phyloP scores from a whole-genome alignment of 2,888 invertebrate species.

The Amblyjoppa fuscipennis region DNA sequence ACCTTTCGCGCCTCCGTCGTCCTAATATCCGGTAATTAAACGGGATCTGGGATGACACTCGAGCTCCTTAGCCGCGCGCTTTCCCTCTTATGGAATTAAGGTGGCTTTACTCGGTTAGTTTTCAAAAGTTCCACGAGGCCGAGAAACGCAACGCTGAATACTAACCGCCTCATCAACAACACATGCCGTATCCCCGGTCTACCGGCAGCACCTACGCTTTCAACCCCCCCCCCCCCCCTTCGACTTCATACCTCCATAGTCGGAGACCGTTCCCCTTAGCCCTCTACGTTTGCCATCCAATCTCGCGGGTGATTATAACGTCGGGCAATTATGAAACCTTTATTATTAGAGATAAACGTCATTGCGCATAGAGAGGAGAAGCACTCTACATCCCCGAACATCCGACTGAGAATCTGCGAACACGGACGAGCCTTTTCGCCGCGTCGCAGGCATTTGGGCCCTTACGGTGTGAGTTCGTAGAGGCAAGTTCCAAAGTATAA shows the following conservation, averaged over 20 bases:
- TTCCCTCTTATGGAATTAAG: constrained; percentile 84
- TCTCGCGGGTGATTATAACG: constrained; percentile 81
- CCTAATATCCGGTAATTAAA: constrained; percentile 84
- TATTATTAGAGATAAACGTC: constrained; percentile 71
- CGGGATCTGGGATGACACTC: constrained; percentile 82
- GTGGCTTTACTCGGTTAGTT: constrained; percentile 83
- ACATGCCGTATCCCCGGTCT: constrained; percentile 81
- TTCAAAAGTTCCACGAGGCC: constrained; percentile 81
- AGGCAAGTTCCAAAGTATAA: constrained; percentile 28
- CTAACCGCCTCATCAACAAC: constrained; percentile 85
- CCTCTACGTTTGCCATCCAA: constrained; percentile 75
- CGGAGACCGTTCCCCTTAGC: constrained; percentile 63
- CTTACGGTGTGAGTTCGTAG: background rate
- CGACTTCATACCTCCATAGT: constrained; percentile 39
- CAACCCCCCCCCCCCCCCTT: constrained; percentile 48
- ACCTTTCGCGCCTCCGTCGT: constrained; percentile 66
- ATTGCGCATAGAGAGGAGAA: constrained; percentile 56
- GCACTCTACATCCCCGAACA: constrained; percentile 32
- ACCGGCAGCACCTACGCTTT: constrained; percentile 67
- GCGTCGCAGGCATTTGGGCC: constrained; percentile 43
- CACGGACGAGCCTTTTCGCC: constrained; percentile 50
- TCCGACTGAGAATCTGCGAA: constrained; percentile 45
- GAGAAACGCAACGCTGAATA: constrained; percentile 83
- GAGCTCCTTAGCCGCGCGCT: constrained; percentile 74
- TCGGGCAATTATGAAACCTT: constrained; percentile 76